Evolutionary conservation across 1,140 invertebrate genomes (phyloP).

Genomic region (Marisa cornuarietis): DNA sequence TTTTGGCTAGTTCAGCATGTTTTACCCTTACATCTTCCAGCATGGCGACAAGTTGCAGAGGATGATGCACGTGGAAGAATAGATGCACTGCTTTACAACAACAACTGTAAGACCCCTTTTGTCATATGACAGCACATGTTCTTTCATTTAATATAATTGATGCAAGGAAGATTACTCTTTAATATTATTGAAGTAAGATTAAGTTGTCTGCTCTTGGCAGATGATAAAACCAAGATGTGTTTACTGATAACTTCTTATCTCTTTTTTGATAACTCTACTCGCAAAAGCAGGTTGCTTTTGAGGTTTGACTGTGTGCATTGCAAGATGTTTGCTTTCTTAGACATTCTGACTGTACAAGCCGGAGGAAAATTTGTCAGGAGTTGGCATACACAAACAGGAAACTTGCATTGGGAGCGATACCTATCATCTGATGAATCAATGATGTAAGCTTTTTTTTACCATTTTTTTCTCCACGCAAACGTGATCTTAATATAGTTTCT

Average conservation of each 20-base stretch:
- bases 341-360: slow-evolving; percentile 76
- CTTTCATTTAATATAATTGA: too few relatives aligned
- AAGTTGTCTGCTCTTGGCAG: not conserved
- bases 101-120: slow-evolving; percentile 37
- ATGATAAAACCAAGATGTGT: not conserved
- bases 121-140: too few relatives aligned
- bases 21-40: slow-evolving; percentile 35
- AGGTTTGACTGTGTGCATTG: not conserved
- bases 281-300: not conserved
- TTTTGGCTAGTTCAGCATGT: not conserved
- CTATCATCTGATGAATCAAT: slow-evolving; percentile 27
- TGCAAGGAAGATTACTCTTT: not conserved
- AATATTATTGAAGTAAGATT: slow-evolving; percentile 2
- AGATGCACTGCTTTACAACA: slow-evolving; percentile 45
- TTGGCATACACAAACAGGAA: slow-evolving; percentile 75
- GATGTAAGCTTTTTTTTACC: slow-evolving; percentile 25
- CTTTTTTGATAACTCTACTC: not conserved
- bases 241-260: not conserved
- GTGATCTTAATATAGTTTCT: not conserved
- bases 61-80: slow-evolving; percentile 45
- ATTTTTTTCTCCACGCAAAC: not conserved
- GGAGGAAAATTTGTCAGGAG: slow-evolving; percentile 79
- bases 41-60: slow-evolving; percentile 56
- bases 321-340: slow-evolving; percentile 30
- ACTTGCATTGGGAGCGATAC: slow-evolving; percentile 38